phyloP scores from a whole-genome alignment of 1,140 invertebrate species.

The Drosophila prosaltans region DNA sequence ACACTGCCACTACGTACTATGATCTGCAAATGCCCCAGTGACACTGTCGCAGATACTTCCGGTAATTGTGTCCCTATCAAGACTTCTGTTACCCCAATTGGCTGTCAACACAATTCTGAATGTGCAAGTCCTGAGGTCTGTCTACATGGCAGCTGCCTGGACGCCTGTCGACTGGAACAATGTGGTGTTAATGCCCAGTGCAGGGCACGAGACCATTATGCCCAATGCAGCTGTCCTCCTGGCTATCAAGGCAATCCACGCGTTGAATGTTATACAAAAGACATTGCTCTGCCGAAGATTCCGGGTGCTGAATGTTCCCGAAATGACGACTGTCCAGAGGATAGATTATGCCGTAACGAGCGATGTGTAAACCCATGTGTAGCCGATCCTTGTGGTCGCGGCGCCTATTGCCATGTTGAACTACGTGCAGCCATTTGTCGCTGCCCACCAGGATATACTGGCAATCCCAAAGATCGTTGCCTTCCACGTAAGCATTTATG shows the following conservation, averaged over 20 bases:
- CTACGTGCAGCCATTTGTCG: constrained; percentile 90
- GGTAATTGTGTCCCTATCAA: constrained; percentile 87
- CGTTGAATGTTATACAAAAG: constrained; percentile 88
- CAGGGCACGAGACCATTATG: constrained; percentile 88
- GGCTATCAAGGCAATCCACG: constrained; percentile 93
- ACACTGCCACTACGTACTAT: constrained; percentile 91
- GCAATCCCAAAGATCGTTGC: constrained; percentile 89
- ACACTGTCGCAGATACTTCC: constrained; percentile 86
- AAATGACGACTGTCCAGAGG: constrained; percentile 89
- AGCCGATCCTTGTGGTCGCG: constrained; percentile 87
- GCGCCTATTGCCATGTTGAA: constrained; percentile 91
- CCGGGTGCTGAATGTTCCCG: constrained; percentile 88
- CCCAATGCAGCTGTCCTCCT: constrained; percentile 90
- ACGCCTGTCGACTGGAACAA: constrained; percentile 89
- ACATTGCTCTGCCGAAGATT: constrained; percentile 80
- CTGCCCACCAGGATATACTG: constrained; percentile 90
- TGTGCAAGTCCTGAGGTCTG: constrained; percentile 90
- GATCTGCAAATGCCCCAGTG: constrained; percentile 91
- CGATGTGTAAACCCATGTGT: constrained; percentile 91
- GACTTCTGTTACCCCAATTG: constrained; percentile 60
- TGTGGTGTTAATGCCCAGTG: constrained; percentile 95
- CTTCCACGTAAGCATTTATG: constrained; percentile 88
- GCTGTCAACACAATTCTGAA: constrained; percentile 87
- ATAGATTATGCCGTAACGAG: constrained; percentile 90
- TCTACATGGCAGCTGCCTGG: constrained; percentile 89